Conservation (phyloP, 2,888 invertebrate species). For the Arge pagana region DNA sequence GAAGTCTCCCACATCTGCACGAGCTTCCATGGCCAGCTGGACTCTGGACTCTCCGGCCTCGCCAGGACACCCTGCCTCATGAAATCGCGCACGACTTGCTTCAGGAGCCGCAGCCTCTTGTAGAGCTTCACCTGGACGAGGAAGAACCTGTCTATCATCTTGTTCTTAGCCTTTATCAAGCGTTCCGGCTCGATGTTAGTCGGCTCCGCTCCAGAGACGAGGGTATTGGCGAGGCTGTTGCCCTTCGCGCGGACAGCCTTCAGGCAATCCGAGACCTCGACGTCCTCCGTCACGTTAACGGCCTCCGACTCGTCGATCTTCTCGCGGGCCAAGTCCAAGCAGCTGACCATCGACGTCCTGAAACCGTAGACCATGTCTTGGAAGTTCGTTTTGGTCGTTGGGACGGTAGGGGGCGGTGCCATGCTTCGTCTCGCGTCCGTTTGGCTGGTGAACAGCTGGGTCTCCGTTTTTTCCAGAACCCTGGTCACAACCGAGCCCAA, state of each 20-base stretch:
- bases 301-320: background rate
- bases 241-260: background rate
- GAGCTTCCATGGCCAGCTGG: conserved; percentile 19
- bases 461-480: too few species aligned
- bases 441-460: too few species aligned
- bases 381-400: too few species aligned
- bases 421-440: too few species aligned
- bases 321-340: background rate
- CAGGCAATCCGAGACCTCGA: background rate
- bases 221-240: background rate
- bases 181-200: background rate
- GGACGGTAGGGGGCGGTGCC: too few species aligned
- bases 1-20: conserved; percentile 16
- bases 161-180: background rate
- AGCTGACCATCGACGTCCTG: background rate
- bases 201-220: background rate
- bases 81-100: conserved; percentile 1
- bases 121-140: background rate
- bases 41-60: background rate
- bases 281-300: background rate
- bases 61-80: conserved; percentile 9
- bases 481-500: too few species aligned
- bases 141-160: background rate
- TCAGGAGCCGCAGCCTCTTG: conserved; percentile 3
- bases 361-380: background rate